Evolutionary conservation across 2,113 vertebrate species (phyloP).

Genomic region (Hyperopisus bebe): DNA sequence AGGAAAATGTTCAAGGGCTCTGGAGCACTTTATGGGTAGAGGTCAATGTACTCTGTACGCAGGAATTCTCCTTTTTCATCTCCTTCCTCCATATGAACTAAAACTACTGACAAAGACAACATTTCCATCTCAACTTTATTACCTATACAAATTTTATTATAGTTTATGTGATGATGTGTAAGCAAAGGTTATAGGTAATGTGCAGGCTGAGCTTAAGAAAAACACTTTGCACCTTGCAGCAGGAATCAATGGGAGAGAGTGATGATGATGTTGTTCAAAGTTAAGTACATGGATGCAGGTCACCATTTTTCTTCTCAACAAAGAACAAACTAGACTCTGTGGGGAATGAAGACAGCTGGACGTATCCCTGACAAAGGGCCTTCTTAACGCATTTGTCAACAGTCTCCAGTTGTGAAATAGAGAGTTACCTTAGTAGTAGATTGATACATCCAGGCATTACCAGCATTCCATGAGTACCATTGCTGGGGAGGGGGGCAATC

Average conservation of each 20-base stretch:
- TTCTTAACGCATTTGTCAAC: neutral
- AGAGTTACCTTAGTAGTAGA: neutral
- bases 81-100: neutral
- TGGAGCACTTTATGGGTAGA: neutral
- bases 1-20: neutral
- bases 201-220: neutral
- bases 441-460: no score
- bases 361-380: neutral
- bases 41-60: neutral
- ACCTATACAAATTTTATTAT: neutral
- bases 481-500: no score
- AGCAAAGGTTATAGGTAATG: neutral
- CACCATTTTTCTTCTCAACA: neutral
- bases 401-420: neutral
- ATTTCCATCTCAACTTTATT: neutral
- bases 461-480: no score
- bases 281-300: neutral
- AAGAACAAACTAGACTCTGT: neutral
- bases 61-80: neutral
- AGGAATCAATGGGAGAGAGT: neutral
- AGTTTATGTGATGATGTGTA: neutral
- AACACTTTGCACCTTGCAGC: neutral
- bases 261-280: neutral
- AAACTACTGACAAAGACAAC: neutral
- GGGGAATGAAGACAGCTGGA: neutral